Evolutionary conservation across 35 echinoderm and acorn worm genomes (phyloP).

Genomic region (Lytechinus variegatus): DNA sequence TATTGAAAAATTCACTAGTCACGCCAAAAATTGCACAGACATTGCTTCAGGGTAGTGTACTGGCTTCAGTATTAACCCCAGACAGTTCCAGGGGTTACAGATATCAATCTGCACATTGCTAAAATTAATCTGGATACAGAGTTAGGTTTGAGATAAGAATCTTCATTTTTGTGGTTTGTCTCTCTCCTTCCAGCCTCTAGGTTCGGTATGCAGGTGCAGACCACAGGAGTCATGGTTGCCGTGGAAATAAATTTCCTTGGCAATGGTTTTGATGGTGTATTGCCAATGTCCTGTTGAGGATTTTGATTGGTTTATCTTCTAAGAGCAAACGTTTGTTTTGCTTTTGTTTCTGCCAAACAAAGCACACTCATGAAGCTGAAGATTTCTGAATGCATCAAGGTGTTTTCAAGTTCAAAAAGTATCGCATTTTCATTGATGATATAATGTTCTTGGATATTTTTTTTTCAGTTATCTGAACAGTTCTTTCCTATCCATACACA

Average conservation of each 20-base stretch:
- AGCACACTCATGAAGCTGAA: background rate
- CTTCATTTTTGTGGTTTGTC: background rate
- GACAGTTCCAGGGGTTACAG: background rate
- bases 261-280: slow-evolving; percentile 18
- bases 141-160: background rate
- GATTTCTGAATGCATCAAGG: background rate
- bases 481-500: background rate
- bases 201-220: background rate
- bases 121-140: background rate
- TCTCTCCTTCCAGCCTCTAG: background rate
- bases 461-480: background rate
- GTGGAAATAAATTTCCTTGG: background rate
- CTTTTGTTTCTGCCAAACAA: background rate
- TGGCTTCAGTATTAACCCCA: background rate
- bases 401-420: background rate
- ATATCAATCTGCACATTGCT: slow-evolving; percentile 4
- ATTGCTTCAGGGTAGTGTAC: background rate
- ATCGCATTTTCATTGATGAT: background rate
- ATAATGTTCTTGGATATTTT: background rate
- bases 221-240: background rate
- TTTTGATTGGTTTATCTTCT: background rate
- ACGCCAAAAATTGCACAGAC: background rate
- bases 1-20: background rate
- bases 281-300: background rate
- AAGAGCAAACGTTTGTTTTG: background rate